phyloP scores from a whole-genome alignment of 2,797 vertebrate species.

The Dryobates pubescens region DNA sequence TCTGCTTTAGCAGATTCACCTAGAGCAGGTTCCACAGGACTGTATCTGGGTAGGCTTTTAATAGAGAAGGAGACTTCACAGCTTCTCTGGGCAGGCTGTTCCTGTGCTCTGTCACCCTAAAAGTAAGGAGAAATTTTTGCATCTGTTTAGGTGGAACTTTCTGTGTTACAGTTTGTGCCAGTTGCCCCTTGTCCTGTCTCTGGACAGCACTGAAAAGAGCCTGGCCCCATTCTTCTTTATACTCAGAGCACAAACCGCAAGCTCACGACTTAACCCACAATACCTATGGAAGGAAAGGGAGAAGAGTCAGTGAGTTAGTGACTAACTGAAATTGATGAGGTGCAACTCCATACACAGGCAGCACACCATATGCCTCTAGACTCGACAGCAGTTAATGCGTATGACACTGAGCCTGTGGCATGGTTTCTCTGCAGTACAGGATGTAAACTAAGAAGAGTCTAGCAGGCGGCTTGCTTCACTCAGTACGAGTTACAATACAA shows the following conservation, averaged over 20 bases:
- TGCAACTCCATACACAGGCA: not conserved
- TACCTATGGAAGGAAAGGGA: not conserved
- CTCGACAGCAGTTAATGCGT: rapidly evolving
- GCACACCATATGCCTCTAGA: not conserved
- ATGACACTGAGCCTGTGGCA: rapidly evolving
- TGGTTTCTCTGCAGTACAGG: rapidly evolving
- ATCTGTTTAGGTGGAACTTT: not conserved
- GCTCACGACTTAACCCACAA: not conserved
- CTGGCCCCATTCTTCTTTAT: not conserved
- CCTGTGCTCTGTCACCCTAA: not conserved
- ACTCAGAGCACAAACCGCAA: not conserved
- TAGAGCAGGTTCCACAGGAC: not conserved
- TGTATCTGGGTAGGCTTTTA: not conserved
- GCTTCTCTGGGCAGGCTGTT: not conserved
- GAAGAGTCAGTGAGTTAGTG: not conserved
- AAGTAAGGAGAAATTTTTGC: not conserved
- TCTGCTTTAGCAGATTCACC: not conserved
- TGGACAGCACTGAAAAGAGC: not conserved
- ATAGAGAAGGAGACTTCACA: not conserved
- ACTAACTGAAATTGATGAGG: not conserved
- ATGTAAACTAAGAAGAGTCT: not conserved
- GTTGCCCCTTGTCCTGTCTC: not conserved
- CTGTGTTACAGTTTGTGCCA: not conserved
- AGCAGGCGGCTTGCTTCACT: not conserved
- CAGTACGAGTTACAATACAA: not conserved